A percentile compares a stretch with the other conserved stretches of the same genome.
phyloP scores from a whole-genome alignment of 2,113 vertebrate species.

The Xiphorhynchus elegans region DNA sequence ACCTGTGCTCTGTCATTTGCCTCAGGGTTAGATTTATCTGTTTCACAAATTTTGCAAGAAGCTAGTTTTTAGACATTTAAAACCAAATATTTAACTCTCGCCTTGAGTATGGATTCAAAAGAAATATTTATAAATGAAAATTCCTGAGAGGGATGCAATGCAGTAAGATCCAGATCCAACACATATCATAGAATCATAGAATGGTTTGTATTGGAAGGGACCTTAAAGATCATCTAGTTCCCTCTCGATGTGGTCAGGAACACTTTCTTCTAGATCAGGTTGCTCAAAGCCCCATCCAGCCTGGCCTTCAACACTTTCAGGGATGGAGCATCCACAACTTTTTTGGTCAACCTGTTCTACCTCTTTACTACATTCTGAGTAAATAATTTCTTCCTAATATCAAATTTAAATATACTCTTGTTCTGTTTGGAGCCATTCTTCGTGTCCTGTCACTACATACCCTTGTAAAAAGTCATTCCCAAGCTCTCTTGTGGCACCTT shows the following conservation, averaged over 20 bases:
- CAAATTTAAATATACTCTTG: not conserved
- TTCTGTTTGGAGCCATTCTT: not conserved
- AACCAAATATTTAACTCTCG: not conserved
- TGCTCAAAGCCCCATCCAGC: not conserved
- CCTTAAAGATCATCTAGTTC: not conserved
- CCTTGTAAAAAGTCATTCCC: not conserved
- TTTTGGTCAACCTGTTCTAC: not conserved
- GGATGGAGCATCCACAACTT: not conserved
- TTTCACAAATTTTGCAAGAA: not conserved
- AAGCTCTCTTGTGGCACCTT: rapidly evolving
- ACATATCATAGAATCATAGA: not conserved
- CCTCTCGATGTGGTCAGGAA: not conserved
- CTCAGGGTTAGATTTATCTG: rapidly evolving
- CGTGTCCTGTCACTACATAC: not conserved
- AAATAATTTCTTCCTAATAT: not conserved
- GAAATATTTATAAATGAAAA: not conserved
- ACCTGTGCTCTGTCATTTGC: not conserved
- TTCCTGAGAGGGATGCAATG: not conserved
- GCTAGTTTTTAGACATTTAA: not conserved
- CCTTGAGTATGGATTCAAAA: not conserved
- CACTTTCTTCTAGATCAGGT: not conserved
- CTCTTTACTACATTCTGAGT: not conserved
- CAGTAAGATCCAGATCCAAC: not conserved
- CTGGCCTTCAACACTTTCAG: not conserved
- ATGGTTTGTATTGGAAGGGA: not conserved